Conservation (phyloP, 2,113 vertebrate species). For the Thermophis baileyi region DNA sequence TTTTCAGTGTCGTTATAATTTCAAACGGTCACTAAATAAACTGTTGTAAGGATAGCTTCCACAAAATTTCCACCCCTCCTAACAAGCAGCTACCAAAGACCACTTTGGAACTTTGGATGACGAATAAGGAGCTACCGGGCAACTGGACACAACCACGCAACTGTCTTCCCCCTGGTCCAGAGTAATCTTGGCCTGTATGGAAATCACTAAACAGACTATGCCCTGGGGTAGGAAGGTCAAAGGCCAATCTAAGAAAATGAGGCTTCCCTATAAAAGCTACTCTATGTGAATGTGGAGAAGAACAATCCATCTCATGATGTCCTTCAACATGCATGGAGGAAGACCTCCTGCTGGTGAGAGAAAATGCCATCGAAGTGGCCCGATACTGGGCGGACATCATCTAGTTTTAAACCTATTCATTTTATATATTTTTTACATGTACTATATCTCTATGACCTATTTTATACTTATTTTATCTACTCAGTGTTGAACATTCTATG, state of each 20-base stretch:
- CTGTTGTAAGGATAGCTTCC: neutral
- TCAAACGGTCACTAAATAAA: neutral
- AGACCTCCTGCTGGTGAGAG: neutral
- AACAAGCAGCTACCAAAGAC: neutral
- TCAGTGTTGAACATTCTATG: neutral
- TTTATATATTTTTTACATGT: neutral
- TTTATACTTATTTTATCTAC: neutral
- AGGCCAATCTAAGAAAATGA: neutral
- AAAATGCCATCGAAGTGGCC: neutral
- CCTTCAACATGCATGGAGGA: neutral
- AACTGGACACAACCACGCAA: neutral
- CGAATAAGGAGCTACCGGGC: neutral
- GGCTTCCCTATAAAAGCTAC: neutral
- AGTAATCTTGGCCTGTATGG: neutral
- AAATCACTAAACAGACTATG: neutral
- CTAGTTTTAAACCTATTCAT: neutral
- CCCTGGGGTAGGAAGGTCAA: neutral
- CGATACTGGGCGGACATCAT: neutral
- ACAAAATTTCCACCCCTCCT: neutral
- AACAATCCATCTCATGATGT: neutral
- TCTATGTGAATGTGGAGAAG: neutral
- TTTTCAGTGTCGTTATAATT: neutral
- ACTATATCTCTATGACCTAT: neutral
- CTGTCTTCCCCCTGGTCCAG: neutral
- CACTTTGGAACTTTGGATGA: neutral